Evolutionary conservation across 2,888 invertebrate genomes (phyloP).

Genomic region (Gnatocerus cornutus): DNA sequence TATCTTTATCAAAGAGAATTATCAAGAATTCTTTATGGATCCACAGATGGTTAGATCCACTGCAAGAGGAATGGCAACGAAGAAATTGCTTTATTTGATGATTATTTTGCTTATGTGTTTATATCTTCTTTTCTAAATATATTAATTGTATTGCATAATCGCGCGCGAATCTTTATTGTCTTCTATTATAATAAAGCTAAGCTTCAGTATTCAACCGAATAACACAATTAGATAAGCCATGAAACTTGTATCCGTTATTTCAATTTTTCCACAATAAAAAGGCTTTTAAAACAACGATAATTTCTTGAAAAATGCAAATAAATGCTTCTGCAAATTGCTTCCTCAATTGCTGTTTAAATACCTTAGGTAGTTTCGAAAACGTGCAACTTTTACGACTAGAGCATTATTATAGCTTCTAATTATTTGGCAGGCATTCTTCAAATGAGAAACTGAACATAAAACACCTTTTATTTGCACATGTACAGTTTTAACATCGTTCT

Average conservation of each 20-base stretch:
- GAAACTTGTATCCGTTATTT: not conserved
- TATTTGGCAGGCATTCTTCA: not conserved
- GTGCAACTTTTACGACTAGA: not conserved
- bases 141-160: not conserved
- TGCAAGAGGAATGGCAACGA: not conserved
- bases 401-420: not conserved
- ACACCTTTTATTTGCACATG: not conserved
- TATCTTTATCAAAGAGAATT: not conserved
- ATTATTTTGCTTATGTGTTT: not conserved
- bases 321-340: not conserved
- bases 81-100: not conserved
- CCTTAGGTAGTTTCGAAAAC: not conserved
- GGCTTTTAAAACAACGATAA: not conserved
- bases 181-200: not conserved
- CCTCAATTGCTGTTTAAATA: not conserved
- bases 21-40: not conserved
- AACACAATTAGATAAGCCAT: not conserved
- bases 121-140: not conserved
- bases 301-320: not conserved
- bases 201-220: too few relatives aligned
- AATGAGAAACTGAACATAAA: not conserved
- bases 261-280: not conserved
- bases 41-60: not conserved
- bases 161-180: not conserved
- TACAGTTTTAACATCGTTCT: not conserved